Evolutionary conservation across 2,888 invertebrate species (phyloP).

Genomic region (Himalopsyche tibetana): DNA sequence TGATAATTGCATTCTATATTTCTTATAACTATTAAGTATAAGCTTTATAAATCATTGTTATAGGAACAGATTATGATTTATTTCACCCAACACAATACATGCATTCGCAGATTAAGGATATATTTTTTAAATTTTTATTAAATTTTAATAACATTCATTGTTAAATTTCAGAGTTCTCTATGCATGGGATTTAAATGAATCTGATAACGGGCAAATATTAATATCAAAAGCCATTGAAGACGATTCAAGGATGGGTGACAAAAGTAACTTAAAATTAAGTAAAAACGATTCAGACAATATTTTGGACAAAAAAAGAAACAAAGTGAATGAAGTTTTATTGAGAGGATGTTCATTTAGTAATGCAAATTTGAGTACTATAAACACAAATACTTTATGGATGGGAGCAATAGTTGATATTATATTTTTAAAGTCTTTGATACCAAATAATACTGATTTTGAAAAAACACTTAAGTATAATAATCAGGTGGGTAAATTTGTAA

Average conservation of each 20-base stretch:
- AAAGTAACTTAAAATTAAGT: background rate
- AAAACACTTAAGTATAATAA: constrained; percentile 67
- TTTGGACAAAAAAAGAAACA: background rate
- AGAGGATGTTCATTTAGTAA: constrained; percentile 50
- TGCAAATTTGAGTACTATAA: constrained; percentile 7
- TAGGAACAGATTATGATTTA: no score
- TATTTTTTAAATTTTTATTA: no score
- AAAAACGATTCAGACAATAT: background rate
- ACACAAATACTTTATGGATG: constrained; percentile 23
- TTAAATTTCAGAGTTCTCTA: constrained; percentile 56
- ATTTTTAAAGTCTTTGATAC: constrained; percentile 48
- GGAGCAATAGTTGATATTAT: constrained; percentile 59
- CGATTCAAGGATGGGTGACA: background rate
- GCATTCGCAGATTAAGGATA: no score
- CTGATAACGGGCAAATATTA: constrained; percentile 55
- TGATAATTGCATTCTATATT: no score
- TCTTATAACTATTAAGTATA: no score
- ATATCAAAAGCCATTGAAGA: constrained; percentile 2
- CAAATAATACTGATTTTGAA: constrained; percentile 54
- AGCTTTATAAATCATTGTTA: no score
- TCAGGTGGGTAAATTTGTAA: constrained; percentile 67
- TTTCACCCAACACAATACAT: no score
- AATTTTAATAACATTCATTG: no score
- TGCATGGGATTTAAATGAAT: constrained; percentile 62
- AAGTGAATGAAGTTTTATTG: constrained; percentile 39